phyloP scores from a whole-genome alignment of 1,140 invertebrate species.

The Cydia splendana region DNA sequence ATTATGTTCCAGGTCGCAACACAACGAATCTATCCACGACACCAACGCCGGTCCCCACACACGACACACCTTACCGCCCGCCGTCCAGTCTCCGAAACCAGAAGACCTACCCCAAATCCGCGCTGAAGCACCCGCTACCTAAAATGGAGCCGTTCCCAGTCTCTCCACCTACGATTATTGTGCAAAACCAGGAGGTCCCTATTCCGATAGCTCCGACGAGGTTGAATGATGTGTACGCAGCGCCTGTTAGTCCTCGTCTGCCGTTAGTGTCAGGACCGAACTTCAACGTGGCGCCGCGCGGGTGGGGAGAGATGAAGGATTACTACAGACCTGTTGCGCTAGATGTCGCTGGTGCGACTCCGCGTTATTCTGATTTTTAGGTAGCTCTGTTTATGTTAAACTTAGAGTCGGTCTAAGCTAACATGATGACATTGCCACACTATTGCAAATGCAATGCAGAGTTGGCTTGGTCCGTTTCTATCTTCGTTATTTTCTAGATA shows the following conservation, averaged over 20 bases:
- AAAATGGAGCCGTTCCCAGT: slow-evolving; percentile 77
- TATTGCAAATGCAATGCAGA: too few relatives aligned
- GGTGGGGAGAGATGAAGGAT: slow-evolving; percentile 85
- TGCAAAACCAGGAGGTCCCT: slow-evolving; percentile 67
- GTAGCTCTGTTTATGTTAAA: slow-evolving; percentile 23
- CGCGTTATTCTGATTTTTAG: slow-evolving; percentile 82
- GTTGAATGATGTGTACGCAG: slow-evolving; percentile 71
- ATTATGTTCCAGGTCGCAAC: slow-evolving; percentile 73
- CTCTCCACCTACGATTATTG: slow-evolving; percentile 58
- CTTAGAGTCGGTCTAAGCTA: too few relatives aligned
- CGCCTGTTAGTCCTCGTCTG: slow-evolving; percentile 65
- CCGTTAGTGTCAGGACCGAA: slow-evolving; percentile 79
- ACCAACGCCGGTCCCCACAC: slow-evolving; percentile 76
- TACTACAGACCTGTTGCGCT: slow-evolving; percentile 86
- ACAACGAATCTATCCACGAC: slow-evolving; percentile 75
- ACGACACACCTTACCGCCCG: slow-evolving; percentile 77
- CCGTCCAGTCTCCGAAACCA: slow-evolving; percentile 72
- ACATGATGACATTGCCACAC: too few relatives aligned
- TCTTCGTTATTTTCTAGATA: too few relatives aligned
- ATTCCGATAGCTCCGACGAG: slow-evolving; percentile 75
- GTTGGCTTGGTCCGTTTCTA: too few relatives aligned
- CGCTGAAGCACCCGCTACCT: slow-evolving; percentile 75
- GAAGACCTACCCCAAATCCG: slow-evolving; percentile 74
- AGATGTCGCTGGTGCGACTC: slow-evolving; percentile 69
- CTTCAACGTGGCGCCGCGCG: slow-evolving; percentile 90